These are phyloP conservation scores for Sinocyclocheilus anophthalmus DNA, from an alignment of 2,113 vertebrate genomes.

Conservation along the genomic window DNA sequence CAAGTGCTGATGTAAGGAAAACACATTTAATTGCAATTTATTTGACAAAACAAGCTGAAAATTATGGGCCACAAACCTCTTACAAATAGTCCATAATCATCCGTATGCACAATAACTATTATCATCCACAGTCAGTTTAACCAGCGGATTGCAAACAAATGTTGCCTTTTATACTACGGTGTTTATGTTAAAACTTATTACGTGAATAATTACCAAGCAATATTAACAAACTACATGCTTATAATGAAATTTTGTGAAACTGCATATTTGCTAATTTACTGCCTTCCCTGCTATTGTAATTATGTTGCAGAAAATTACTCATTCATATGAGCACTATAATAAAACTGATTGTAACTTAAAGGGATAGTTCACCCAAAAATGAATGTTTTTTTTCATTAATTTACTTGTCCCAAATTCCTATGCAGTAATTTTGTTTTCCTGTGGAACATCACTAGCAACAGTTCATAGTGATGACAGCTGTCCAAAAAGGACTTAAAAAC, in stretches of 20 bases:
- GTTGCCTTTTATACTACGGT: neutral
- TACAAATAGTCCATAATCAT: conserved; percentile 1
- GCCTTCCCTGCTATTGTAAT: neutral
- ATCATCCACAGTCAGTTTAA: neutral
- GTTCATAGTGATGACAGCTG: neutral
- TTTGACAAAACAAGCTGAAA: conserved; percentile 13
- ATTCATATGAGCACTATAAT: neutral
- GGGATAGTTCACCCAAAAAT: neutral
- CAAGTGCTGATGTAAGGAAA: conserved; percentile 3
- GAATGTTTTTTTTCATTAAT: neutral
- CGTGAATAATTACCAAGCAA: neutral
- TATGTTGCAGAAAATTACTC: neutral
- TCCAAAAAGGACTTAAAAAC: neutral
- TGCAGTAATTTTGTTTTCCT: neutral
- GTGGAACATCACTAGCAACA: neutral
- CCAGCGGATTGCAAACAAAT: neutral
- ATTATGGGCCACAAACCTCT: neutral
- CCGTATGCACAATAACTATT: conserved; percentile 9
- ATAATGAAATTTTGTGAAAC: conserved; percentile 16
- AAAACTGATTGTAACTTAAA: neutral
- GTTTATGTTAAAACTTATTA: conserved; percentile 8
- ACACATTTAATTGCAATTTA: conserved; percentile 24
- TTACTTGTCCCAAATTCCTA: neutral
- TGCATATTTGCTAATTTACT: neutral
- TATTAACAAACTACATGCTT: neutral